Conservation (phyloP, 2,113 vertebrate genomes). For the Nothoprocta pentlandii region DNA sequence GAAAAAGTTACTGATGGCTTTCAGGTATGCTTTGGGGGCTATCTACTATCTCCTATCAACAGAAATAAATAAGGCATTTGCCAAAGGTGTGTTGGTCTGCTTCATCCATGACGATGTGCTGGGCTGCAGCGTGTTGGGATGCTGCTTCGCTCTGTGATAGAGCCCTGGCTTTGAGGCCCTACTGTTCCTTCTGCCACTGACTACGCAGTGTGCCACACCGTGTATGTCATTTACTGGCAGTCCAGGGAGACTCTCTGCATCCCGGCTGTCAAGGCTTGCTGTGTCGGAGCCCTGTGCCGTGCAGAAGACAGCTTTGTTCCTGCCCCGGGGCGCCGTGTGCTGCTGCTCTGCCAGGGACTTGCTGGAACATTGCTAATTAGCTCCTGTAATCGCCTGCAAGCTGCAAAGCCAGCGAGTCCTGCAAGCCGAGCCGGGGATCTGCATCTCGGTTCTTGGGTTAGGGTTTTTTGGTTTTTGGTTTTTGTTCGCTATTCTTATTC, state of each 20-base stretch:
- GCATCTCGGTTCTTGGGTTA: background rate
- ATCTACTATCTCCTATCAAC: background rate
- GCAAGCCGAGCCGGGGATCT: background rate
- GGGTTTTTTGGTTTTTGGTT: background rate
- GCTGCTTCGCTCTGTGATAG: rapidly evolving
- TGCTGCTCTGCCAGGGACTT: background rate
- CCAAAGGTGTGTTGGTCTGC: rapidly evolving
- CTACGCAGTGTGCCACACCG: background rate
- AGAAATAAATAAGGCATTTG: background rate
- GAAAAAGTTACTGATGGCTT: background rate
- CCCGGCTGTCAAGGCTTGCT: background rate
- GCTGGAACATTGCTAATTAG: background rate
- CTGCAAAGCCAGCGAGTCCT: background rate
- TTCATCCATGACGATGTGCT: background rate
- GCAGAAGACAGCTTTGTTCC: background rate
- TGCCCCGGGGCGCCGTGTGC: slow-evolving; percentile 3
- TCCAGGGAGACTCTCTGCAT: background rate
- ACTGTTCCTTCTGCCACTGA: background rate
- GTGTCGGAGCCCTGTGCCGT: background rate
- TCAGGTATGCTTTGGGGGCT: background rate
- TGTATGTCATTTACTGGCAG: background rate
- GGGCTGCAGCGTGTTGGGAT: background rate
- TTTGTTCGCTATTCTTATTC: background rate
- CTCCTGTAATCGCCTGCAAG: background rate
- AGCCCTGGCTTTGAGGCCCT: background rate